phyloP scores from a whole-genome alignment of 2,888 invertebrate genomes.

The Cybosia mesomella region DNA sequence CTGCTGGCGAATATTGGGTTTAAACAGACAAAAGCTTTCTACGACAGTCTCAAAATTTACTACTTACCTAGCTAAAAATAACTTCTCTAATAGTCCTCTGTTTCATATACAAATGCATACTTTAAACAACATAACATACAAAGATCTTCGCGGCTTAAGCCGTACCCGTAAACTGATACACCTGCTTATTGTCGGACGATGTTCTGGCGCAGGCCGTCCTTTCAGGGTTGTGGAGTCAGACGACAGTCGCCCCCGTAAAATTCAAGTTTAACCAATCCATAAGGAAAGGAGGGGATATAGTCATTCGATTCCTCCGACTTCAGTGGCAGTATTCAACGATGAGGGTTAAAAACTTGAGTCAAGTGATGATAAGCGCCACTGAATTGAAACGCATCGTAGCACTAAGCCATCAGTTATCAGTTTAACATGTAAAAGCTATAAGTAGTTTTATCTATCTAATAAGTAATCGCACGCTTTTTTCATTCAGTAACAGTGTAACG shows the following conservation, averaged over 20 bases:
- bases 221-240: neutral
- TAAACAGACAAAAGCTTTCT: too few species aligned
- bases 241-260: neutral
- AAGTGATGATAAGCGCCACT: neutral
- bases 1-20: too few species aligned
- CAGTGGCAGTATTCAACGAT: neutral
- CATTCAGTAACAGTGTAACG: constrained; percentile 39
- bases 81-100: too few species aligned
- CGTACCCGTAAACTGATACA: too few species aligned
- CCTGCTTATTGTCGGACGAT: neutral
- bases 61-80: too few species aligned
- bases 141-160: too few species aligned
- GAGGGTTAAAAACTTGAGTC: neutral
- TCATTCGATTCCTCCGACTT: neutral
- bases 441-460: constrained; percentile 56
- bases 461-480: constrained; percentile 34
- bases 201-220: neutral
- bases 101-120: too few species aligned
- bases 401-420: constrained; percentile 28
- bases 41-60: too few species aligned
- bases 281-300: too few species aligned
- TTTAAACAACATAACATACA: too few species aligned
- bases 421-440: constrained; percentile 32
- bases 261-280: too few species aligned
- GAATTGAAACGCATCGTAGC: constrained; percentile 39